phyloP scores from a whole-genome alignment of 2,113 vertebrate genomes.

The Gallinago paraguaiae region DNA sequence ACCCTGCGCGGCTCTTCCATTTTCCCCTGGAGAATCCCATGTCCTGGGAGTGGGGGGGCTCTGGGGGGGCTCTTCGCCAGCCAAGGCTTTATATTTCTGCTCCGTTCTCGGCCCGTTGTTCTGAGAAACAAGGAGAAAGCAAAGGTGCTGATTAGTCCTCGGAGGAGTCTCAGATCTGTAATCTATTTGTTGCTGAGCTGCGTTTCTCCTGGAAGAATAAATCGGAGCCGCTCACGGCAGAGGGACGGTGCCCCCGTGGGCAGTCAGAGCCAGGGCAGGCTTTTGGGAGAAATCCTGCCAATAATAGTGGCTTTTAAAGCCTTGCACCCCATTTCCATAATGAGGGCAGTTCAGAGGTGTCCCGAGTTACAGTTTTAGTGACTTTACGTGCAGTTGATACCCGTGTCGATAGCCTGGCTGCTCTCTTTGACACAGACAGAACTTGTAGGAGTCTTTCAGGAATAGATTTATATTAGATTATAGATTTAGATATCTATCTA shows the following conservation, averaged over 20 bases:
- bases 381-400: accelerated
- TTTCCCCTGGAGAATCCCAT: background rate
- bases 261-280: background rate
- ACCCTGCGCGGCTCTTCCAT: background rate
- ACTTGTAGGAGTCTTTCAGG: background rate
- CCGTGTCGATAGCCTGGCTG: accelerated
- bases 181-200: background rate
- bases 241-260: background rate
- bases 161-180: too few species aligned
- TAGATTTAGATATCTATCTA: too few species aligned
- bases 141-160: background rate
- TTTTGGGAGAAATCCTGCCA: background rate
- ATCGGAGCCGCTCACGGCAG: background rate
- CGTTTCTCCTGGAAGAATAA: background rate
- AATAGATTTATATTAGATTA: background rate
- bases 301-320: background rate
- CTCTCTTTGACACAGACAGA: background rate
- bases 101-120: background rate
- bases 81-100: background rate
- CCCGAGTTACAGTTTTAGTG: background rate
- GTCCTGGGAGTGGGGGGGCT: accelerated
- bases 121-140: background rate
- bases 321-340: accelerated
- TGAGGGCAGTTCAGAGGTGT: background rate
- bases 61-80: background rate